phyloP scores from a whole-genome alignment of 1,140 invertebrate species.

The Pygmarrhopalites habei region DNA sequence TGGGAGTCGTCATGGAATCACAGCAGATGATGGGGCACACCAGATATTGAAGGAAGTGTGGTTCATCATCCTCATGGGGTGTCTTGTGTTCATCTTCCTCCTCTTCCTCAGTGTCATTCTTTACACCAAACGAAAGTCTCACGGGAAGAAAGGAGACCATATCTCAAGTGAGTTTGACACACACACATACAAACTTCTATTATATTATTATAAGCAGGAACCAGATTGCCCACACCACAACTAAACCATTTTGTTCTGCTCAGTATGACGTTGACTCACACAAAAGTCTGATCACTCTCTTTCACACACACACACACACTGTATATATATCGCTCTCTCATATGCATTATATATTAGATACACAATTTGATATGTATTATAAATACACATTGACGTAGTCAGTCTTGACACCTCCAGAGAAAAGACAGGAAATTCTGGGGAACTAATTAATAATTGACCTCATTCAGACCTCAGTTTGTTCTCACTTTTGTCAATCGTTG shows the following conservation, averaged over 20 bases:
- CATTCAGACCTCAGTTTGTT: background rate
- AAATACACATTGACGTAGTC: no score
- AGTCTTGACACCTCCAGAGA: background rate
- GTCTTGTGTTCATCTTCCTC: slow-evolving; percentile 59
- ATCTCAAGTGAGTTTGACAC: slow-evolving; percentile 39
- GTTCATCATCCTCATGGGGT: slow-evolving; percentile 65
- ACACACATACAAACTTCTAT: slow-evolving; percentile 12
- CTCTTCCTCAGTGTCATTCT: slow-evolving; percentile 56
- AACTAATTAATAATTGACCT: slow-evolving; percentile 31
- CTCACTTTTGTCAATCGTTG: background rate
- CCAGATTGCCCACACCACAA: slow-evolving; percentile 8
- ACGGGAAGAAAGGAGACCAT: slow-evolving; percentile 41
- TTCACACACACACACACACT: no score
- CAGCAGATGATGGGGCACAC: slow-evolving; percentile 40
- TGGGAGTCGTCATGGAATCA: slow-evolving; percentile 16
- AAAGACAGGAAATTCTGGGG: slow-evolving; percentile 23
- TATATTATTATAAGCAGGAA: background rate
- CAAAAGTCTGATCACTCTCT: no score
- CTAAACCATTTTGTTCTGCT: slow-evolving; percentile 28
- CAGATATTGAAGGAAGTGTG: slow-evolving; percentile 59
- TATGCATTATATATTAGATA: no score
- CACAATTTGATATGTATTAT: no score
- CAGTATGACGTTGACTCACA: slow-evolving; percentile 1
- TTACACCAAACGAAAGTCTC: slow-evolving; percentile 52
- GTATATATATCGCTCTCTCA: no score